A percentile compares a stretch with the other conserved stretches of the same genome.
Evolutionary conservation across 92 coral and sea anemone genomes (phyloP).

Genomic region (Actinostola sp.): DNA sequence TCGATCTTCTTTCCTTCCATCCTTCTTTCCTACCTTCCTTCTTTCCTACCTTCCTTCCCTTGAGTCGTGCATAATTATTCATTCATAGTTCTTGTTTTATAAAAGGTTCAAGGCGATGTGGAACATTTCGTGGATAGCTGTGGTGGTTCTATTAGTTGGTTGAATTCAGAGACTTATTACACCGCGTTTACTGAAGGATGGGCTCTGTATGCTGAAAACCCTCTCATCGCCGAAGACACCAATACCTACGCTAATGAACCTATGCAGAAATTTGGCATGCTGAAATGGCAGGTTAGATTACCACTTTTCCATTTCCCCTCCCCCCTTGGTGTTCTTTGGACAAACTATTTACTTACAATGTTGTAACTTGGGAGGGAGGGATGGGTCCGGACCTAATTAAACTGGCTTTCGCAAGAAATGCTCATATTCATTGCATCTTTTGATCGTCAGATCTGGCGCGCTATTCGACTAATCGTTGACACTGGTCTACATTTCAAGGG

Average conservation of each 20-base stretch:
- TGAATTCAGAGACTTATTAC: slow-evolving; percentile 76
- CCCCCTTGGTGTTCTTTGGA: too few relatives aligned
- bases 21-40: too few relatives aligned
- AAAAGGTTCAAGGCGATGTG: slow-evolving; percentile 84
- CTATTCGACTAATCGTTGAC: slow-evolving; percentile 81
- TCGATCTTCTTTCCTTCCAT: too few relatives aligned
- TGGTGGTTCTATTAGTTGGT: slow-evolving; percentile 88
- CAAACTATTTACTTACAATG: too few relatives aligned
- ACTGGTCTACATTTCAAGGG: slow-evolving; percentile 80
- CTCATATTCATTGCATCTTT: not conserved
- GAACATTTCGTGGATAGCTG: slow-evolving; percentile 91
- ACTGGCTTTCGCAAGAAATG: too few relatives aligned
- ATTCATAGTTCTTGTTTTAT: not conserved
- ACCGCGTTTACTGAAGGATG: slow-evolving; percentile 98
- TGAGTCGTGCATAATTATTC: not conserved
- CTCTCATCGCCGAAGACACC: slow-evolving; percentile 83
- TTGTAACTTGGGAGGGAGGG: too few relatives aligned
- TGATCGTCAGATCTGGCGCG: slow-evolving; percentile 73
- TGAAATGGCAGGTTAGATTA: slow-evolving; percentile 86
- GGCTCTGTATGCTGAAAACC: slow-evolving; percentile 96
- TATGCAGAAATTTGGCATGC: slow-evolving; percentile 95
- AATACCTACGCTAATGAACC: slow-evolving; percentile 79
- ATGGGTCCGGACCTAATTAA: not conserved
- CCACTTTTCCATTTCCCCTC: too few relatives aligned
- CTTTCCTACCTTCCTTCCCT: too few relatives aligned